Evolutionary conservation across 2,888 invertebrate genomes (phyloP).

Genomic region (Teleogryllus oceanicus): DNA sequence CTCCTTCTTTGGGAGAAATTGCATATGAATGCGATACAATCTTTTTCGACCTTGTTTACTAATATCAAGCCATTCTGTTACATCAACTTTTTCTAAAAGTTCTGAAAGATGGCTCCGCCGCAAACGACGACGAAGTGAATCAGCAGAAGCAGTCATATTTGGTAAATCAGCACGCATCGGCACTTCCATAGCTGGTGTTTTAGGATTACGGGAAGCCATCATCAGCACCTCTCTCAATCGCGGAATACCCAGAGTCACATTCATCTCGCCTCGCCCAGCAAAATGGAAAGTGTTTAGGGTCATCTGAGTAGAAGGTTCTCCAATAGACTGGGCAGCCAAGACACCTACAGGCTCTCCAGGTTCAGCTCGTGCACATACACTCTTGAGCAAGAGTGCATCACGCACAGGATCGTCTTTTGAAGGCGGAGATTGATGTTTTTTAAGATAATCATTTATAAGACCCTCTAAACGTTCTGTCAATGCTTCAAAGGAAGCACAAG

Average conservation of each 20-base stretch:
- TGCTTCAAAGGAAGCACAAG: conserved; percentile 75
- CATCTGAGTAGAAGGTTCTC: conserved; percentile 99
- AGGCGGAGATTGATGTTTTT: conserved; percentile 46
- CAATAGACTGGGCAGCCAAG: conserved; percentile 92
- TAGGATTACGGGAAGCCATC: conserved; percentile 88
- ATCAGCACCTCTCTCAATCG: conserved; percentile 89
- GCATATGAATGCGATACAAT: conserved; percentile 65
- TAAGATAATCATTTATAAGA: conserved; percentile 60
- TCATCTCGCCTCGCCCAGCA: conserved; percentile 99
- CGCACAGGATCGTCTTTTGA: conserved; percentile 39
- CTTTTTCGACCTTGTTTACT: conserved; percentile 52
- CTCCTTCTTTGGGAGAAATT: conserved; percentile 68
- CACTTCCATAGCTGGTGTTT: conserved; percentile 95
- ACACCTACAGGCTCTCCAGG: conserved; percentile 97
- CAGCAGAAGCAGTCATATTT: conserved; percentile 57
- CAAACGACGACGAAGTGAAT: conserved; percentile 66
- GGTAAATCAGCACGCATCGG: conserved; percentile 63
- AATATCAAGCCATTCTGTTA: conserved; percentile 58
- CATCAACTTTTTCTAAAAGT: conserved; percentile 68
- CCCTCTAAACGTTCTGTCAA: conserved; percentile 76
- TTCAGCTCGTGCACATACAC: conserved; percentile 70
- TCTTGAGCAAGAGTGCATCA: conserved; percentile 72
- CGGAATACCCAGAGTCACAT: conserved; percentile 99
- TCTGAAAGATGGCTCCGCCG: conserved; percentile 76
- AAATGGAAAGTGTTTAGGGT: conserved; percentile 99